Percentiles rank a stretch among this genome's conserved stretches.
Conservation (phyloP, 1,140 invertebrate genomes). For the Stegodyphus dumicola region DNA sequence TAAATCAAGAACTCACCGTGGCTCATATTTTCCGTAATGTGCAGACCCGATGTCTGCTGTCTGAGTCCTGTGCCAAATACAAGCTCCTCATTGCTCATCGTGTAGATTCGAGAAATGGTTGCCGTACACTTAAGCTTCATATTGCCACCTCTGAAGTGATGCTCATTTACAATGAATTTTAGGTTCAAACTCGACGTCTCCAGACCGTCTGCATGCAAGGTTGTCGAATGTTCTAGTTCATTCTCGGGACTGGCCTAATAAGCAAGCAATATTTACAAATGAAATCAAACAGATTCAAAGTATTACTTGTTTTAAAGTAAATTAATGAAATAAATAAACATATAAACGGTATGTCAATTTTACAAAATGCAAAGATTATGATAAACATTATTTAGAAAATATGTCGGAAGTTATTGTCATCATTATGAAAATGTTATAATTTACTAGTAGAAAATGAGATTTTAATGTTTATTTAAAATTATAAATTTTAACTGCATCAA, state of each 20-base stretch:
- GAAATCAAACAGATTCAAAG: too few species aligned
- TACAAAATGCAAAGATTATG: too few species aligned
- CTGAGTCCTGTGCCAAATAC: slow-evolving; percentile 42
- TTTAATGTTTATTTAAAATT: too few species aligned
- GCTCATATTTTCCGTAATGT: slow-evolving; percentile 59
- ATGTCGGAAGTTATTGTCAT: too few species aligned
- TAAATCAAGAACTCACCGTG: slow-evolving; percentile 65
- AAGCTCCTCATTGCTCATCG: slow-evolving; percentile 62
- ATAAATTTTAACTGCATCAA: too few species aligned
- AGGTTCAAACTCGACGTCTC: slow-evolving; percentile 58
- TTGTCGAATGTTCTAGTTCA: slow-evolving; percentile 51
- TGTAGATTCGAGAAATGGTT: slow-evolving; percentile 61
- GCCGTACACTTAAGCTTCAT: slow-evolving; percentile 63
- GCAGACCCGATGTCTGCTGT: slow-evolving; percentile 38
- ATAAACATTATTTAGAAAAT: too few species aligned
- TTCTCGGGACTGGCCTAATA: slow-evolving; percentile 40
- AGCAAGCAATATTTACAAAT: neutral
- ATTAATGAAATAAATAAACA: too few species aligned
- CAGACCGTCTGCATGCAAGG: slow-evolving; percentile 58
- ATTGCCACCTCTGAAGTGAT: slow-evolving; percentile 54
- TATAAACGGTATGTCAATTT: too few species aligned
- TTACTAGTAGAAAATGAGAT: too few species aligned
- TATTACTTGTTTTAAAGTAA: too few species aligned
- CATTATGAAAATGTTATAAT: too few species aligned
- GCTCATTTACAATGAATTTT: slow-evolving; percentile 41